A percentile compares a stretch with the other conserved stretches of the same genome.
These are phyloP conservation scores for Megamerina dolium DNA, from an alignment of 2,888 invertebrate genomes.

Conservation along the genomic window DNA sequence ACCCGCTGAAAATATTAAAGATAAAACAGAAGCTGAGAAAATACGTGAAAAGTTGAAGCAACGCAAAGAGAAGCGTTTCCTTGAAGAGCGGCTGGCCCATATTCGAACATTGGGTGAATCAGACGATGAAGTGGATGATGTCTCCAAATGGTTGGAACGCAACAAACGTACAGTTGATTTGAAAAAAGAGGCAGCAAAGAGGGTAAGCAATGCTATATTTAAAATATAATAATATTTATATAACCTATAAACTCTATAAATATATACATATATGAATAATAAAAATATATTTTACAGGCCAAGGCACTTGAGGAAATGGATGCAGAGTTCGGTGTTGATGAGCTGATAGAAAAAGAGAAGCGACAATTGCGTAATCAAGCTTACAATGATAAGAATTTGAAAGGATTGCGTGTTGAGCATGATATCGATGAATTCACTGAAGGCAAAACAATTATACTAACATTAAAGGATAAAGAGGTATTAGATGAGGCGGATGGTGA, in stretches of 20 bases:
- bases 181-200: constrained; percentile 75
- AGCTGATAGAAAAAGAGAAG: constrained; percentile 74
- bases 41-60: constrained; percentile 71
- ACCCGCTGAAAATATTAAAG: constrained; percentile 69
- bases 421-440: constrained; percentile 64
- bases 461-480: constrained; percentile 87
- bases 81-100: constrained; percentile 60
- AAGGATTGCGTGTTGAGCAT: constrained; percentile 83
- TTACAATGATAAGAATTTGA: constrained; percentile 67
- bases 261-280: constrained; percentile 12
- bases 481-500: constrained; percentile 83
- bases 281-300: constrained; percentile 55
- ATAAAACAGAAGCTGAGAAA: constrained; percentile 72
- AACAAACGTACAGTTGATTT: constrained; percentile 70
- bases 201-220: constrained; percentile 32
- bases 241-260: neutral
- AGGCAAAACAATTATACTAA: constrained; percentile 80
- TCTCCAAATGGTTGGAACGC: constrained; percentile 75
- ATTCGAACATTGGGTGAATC: constrained; percentile 72
- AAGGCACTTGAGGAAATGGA: constrained; percentile 93
- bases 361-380: constrained; percentile 54
- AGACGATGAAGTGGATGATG: constrained; percentile 70
- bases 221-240: too few relatives aligned
- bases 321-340: constrained; percentile 84
- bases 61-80: constrained; percentile 68